These are phyloP conservation scores for Formica selysi DNA, from an alignment of 1,140 invertebrate genomes.

Conservation along the genomic window DNA sequence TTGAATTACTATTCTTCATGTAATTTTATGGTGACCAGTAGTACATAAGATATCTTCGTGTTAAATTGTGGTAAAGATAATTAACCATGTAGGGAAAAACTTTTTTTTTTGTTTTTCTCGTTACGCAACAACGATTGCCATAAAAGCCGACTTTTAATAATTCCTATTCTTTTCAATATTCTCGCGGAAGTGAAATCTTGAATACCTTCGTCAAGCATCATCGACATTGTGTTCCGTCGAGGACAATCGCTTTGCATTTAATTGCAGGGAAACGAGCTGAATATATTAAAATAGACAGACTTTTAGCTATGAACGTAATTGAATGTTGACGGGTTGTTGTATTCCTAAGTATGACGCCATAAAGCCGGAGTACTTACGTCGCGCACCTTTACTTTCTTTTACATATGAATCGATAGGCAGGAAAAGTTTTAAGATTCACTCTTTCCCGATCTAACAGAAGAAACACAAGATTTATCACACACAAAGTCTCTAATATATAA, in stretches of 20 bases:
- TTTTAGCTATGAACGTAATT: constrained; percentile 1
- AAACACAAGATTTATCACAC: not conserved
- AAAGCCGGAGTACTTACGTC: not conserved
- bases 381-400: not conserved
- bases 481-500: not conserved
- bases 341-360: constrained; percentile 7
- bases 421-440: not conserved
- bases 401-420: not conserved
- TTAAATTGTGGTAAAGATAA: not conserved
- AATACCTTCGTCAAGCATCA: not conserved
- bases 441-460: not conserved
- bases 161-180: not conserved
- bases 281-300: not conserved
- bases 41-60: not conserved
- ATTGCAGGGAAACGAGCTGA: constrained; percentile 16
- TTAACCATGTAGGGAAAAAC: not conserved
- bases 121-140: not conserved
- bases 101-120: constrained; percentile 6
- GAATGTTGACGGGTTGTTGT: not conserved
- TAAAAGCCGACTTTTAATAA: not conserved
- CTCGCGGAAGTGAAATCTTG: not conserved
- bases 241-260: constrained; percentile 9
- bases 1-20: not conserved
- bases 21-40: too few species aligned
- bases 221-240: not conserved